Conservation (phyloP, 2,113 vertebrate species). For the Picathartes gymnocephalus region DNA sequence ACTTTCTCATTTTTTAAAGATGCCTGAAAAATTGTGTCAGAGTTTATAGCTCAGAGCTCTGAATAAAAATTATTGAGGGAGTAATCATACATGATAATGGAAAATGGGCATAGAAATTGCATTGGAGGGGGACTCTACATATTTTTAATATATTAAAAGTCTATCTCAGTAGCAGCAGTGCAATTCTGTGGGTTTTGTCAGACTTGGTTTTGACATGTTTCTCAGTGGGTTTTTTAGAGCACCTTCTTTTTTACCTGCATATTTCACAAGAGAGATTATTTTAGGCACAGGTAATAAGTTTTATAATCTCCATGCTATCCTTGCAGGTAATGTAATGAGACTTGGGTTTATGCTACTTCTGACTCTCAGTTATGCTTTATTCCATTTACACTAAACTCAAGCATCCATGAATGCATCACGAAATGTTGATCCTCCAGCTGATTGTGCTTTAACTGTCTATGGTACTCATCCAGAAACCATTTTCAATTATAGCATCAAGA, state of each 20-base stretch:
- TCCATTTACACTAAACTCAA: background rate
- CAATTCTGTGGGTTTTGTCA: background rate
- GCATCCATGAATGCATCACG: background rate
- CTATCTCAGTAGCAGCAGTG: background rate
- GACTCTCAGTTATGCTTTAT: background rate
- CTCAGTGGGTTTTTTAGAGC: background rate
- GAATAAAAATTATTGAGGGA: background rate
- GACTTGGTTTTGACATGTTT: background rate
- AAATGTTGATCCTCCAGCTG: background rate
- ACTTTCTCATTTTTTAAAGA: background rate
- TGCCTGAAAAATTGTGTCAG: background rate
- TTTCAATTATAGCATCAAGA: background rate
- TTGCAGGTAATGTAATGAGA: background rate
- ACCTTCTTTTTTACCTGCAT: background rate
- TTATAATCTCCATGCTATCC: background rate
- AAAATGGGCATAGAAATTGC: background rate
- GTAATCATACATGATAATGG: background rate
- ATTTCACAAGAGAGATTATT: background rate
- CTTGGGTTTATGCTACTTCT: background rate
- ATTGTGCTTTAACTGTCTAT: background rate
- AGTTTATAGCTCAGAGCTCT: background rate
- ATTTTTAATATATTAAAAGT: background rate
- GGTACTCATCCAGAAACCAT: background rate
- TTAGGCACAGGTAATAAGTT: background rate
- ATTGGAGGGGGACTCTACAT: background rate